These are phyloP conservation scores for Stichopus chloronotus DNA, from an alignment of 35 echinoderm and acorn worm species.

Conservation along the genomic window DNA sequence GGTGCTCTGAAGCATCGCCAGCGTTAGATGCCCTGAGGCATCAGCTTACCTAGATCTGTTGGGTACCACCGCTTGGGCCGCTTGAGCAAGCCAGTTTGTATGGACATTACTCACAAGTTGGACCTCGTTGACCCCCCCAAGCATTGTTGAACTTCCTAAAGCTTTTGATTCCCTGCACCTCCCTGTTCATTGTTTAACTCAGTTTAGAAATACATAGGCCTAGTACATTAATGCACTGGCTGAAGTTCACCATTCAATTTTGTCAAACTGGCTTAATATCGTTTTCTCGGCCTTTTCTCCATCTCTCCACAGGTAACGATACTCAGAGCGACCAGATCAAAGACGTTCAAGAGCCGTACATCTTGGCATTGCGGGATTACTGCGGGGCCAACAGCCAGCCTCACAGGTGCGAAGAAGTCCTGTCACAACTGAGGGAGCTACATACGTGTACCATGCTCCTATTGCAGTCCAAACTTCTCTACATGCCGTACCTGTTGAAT, in stretches of 20 bases:
- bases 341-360: constrained; percentile 78
- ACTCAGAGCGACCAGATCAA: constrained; percentile 64
- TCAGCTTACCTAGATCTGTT: too few relatives aligned
- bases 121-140: too few relatives aligned
- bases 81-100: too few relatives aligned
- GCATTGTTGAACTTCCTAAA: too few relatives aligned
- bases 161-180: too few relatives aligned
- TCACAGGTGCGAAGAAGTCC: constrained; percentile 71
- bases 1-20: too few relatives aligned
- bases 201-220: not conserved
- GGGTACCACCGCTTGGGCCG: too few relatives aligned
- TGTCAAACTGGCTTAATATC: not conserved
- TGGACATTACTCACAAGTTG: too few relatives aligned
- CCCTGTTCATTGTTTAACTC: not conserved
- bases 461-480: constrained; percentile 89
- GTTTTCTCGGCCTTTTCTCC: not conserved
- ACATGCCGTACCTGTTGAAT: constrained; percentile 97
- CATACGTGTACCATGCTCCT: constrained; percentile 72
- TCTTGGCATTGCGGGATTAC: constrained; percentile 90
- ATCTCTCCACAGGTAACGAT: constrained; percentile 55
- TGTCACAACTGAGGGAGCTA: constrained; percentile 82
- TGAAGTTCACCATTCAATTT: not conserved
- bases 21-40: too few relatives aligned
- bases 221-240: not conserved
- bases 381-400: constrained; percentile 79